phyloP scores from a whole-genome alignment of 2,113 vertebrate genomes.

The Brachypodius melanocephalos region DNA sequence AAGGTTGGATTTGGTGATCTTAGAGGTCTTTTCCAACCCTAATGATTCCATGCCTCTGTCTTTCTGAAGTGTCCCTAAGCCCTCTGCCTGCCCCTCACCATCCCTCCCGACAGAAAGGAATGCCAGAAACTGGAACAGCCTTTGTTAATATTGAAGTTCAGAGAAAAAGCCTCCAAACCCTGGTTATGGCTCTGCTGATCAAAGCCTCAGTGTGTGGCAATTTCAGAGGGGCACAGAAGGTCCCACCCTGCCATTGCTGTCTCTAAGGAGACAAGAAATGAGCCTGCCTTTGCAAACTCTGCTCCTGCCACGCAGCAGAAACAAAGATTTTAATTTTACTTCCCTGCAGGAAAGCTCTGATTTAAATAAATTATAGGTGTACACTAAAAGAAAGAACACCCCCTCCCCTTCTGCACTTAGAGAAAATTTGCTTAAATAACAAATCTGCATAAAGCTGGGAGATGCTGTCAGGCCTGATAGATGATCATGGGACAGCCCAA shows the following conservation, averaged over 20 bases:
- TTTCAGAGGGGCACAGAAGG: not conserved
- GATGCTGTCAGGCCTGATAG: not conserved
- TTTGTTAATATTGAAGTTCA: not conserved
- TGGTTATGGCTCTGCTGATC: not conserved
- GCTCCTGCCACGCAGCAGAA: not conserved
- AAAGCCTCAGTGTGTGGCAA: not conserved
- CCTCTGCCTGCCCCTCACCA: not conserved
- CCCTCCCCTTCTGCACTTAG: not conserved
- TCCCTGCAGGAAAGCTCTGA: not conserved
- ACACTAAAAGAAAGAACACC: not conserved
- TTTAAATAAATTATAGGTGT: slow-evolving; percentile 44
- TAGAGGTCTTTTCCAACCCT: not conserved
- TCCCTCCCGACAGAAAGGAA: not conserved
- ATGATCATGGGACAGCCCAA: not conserved
- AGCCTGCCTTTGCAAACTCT: not conserved
- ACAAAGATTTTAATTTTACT: slow-evolving; percentile 2
- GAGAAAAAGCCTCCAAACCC: not conserved
- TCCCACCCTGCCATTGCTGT: not conserved
- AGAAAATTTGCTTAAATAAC: slow-evolving; percentile 34
- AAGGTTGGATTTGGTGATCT: fast-evolving
- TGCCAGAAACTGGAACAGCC: not conserved
- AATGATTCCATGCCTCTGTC: not conserved
- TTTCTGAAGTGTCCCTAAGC: not conserved
- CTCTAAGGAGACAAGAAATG: not conserved
- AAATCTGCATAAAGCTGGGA: slow-evolving; percentile 31